These are phyloP conservation scores for Chelonoidis abingdonii DNA, from an alignment of 2,113 vertebrate genomes.

Conservation along the genomic window DNA sequence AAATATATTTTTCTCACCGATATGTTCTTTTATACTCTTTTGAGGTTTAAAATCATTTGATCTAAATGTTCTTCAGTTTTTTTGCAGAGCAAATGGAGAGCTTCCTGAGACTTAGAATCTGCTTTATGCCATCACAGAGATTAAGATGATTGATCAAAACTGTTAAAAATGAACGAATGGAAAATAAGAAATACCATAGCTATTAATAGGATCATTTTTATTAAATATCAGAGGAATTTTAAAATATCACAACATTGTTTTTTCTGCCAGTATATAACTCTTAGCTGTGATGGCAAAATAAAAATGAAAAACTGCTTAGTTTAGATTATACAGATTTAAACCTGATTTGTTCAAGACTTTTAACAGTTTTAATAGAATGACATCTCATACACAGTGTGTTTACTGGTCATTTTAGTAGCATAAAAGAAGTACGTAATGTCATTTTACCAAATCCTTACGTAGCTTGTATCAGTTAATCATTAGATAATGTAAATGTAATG, in stretches of 20 bases:
- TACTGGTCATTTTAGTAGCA: neutral
- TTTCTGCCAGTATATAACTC: neutral
- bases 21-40: neutral
- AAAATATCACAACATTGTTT: slow-evolving; percentile 54
- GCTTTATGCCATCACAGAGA: slow-evolving; percentile 12
- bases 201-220: slow-evolving; percentile 57
- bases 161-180: slow-evolving; percentile 19
- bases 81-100: neutral
- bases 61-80: neutral
- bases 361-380: neutral
- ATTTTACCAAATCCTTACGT: neutral
- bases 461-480: slow-evolving; percentile 4
- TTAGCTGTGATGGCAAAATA: slow-evolving; percentile 37
- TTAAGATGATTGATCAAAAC: slow-evolving; percentile 47
- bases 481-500: neutral
- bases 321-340: neutral
- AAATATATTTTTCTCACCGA: neutral
- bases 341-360: neutral
- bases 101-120: slow-evolving; percentile 4
- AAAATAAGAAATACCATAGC: slow-evolving; percentile 38
- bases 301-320: slow-evolving; percentile 37
- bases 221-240: slow-evolving; percentile 61
- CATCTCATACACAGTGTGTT: neutral
- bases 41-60: slow-evolving; percentile 2
- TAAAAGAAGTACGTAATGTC: neutral